phyloP scores from a whole-genome alignment of 2,113 vertebrate genomes.

The Macroglossus sobrinus region DNA sequence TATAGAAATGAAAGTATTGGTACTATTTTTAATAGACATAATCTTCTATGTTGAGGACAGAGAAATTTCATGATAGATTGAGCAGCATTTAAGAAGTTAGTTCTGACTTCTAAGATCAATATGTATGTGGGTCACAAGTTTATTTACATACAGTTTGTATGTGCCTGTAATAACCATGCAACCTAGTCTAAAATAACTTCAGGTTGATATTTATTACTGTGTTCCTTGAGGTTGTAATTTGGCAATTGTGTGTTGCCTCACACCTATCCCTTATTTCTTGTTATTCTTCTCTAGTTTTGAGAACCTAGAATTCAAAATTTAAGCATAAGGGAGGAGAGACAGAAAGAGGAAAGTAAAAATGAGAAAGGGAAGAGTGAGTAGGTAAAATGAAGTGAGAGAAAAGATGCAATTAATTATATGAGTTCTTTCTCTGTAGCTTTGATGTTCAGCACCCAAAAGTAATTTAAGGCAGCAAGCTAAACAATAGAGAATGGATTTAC shows the following conservation, averaged over 20 bases:
- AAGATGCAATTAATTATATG: background rate
- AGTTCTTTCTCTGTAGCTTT: background rate
- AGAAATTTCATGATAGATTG: conserved; percentile 35
- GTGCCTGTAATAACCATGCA: background rate
- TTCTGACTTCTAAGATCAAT: conserved; percentile 54
- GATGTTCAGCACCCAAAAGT: background rate
- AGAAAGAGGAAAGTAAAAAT: too few species aligned
- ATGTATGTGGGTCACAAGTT: conserved; percentile 21
- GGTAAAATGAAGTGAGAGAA: background rate
- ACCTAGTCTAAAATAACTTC: conserved; percentile 11
- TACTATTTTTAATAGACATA: conserved; percentile 48
- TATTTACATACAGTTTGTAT: conserved; percentile 52
- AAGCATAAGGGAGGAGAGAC: background rate
- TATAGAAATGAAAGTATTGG: conserved; percentile 63
- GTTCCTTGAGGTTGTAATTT: background rate
- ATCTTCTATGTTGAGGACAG: conserved; percentile 35
- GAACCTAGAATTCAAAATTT: background rate
- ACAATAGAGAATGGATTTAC: background rate
- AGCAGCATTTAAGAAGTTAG: background rate
- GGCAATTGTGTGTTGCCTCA: background rate
- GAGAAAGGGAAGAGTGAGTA: background rate
- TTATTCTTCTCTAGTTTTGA: background rate
- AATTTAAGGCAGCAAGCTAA: background rate
- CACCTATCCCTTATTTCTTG: background rate
- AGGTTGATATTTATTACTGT: conserved; percentile 16